Evolutionary conservation across 2,888 invertebrate species (phyloP).

Genomic region (Syritta pipiens): DNA sequence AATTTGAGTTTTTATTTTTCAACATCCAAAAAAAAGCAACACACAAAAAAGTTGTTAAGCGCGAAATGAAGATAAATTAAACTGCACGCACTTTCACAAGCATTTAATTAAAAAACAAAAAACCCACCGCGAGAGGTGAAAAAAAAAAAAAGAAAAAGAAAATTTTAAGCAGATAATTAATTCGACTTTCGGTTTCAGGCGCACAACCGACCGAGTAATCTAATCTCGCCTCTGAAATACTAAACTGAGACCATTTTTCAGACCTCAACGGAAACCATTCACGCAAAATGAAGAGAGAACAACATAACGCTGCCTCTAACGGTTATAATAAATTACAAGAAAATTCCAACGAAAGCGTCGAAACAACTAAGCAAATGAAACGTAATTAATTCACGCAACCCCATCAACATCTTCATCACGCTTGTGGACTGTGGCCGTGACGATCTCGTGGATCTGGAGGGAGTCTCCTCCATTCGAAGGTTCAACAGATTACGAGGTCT

Average conservation of each 20-base stretch:
- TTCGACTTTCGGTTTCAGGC: neutral
- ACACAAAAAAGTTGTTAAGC: no score
- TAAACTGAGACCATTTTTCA: slow-evolving; percentile 19
- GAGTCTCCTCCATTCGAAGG: no score
- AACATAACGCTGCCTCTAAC: slow-evolving; percentile 17
- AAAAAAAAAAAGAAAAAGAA: slow-evolving; percentile 4
- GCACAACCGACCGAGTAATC: neutral
- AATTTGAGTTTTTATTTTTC: no score
- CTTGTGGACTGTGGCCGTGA: slow-evolving; percentile 7
- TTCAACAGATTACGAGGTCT: neutral
- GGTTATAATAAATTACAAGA: slow-evolving; percentile 32
- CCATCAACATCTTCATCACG: slow-evolving; percentile 21
- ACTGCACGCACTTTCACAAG: slow-evolving; percentile 9
- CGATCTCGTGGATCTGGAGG: neutral
- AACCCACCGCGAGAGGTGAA: no score
- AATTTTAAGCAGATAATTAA: slow-evolving; percentile 5
- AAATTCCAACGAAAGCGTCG: neutral
- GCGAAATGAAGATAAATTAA: slow-evolving; percentile 1
- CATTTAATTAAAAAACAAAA: slow-evolving; percentile 41
- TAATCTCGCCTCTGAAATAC: slow-evolving; percentile 12
- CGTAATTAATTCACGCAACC: slow-evolving; percentile 50
- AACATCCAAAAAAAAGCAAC: neutral
- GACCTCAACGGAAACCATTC: slow-evolving; percentile 2
- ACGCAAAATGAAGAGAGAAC: neutral
- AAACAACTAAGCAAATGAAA: neutral